Conservation (phyloP, 2,888 invertebrate species). For the Listrodromus nycthemerus region DNA sequence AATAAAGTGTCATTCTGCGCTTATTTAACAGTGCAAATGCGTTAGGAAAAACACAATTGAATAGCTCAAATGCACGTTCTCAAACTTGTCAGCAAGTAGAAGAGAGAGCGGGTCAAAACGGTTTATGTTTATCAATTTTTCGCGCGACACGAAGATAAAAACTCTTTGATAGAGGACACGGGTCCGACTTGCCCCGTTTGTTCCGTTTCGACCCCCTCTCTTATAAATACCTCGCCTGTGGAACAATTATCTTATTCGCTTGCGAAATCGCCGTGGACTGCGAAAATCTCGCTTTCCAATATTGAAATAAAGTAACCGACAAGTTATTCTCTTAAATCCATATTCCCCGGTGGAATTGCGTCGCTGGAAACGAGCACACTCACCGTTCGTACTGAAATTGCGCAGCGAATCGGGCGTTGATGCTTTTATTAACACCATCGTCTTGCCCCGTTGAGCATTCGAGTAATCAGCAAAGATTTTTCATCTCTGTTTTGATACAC, state of each 20-base stretch:
- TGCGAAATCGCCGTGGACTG: conserved; percentile 1
- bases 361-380: not conserved
- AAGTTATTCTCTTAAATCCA: not conserved
- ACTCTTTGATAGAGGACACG: no score
- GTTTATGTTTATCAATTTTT: no score
- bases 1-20: no score
- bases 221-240: not conserved
- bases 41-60: no score
- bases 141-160: no score
- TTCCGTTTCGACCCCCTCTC: no score
- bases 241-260: not conserved
- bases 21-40: no score
- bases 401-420: not conserved
- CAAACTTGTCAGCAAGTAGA: no score
- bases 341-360: not conserved
- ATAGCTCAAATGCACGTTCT: no score
- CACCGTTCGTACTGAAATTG: not conserved
- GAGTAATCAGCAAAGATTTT: not conserved
- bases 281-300: conserved; percentile 16
- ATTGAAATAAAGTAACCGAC: conserved; percentile 16
- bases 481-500: not conserved
- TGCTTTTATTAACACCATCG: not conserved
- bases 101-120: no score
- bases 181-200: no score
- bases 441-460: not conserved